phyloP scores from a whole-genome alignment of 2,113 vertebrate species.

The Labeo rohita region DNA sequence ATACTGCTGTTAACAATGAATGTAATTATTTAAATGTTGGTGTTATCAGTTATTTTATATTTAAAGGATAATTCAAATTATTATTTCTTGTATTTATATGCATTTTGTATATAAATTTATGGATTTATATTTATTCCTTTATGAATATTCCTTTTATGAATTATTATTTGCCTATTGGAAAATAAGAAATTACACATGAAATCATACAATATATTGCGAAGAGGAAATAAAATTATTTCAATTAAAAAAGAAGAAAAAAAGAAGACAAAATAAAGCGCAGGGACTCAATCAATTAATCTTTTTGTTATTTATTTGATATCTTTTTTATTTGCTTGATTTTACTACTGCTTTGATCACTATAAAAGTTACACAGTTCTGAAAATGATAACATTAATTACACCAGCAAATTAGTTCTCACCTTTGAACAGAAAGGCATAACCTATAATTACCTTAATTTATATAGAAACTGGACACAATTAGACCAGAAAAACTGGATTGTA shows the following conservation, averaged over 20 bases:
- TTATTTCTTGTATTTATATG: neutral
- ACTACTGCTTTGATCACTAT: neutral
- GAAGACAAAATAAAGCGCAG: neutral
- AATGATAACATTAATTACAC: neutral
- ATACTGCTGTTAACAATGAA: neutral
- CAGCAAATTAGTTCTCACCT: constrained; percentile 4
- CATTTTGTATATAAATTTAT: no score
- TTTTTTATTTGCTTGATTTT: neutral
- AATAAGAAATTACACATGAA: neutral
- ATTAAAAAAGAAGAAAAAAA: neutral
- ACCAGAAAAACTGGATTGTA: neutral
- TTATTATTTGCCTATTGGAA: neutral
- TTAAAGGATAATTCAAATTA: neutral
- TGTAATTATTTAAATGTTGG: neutral
- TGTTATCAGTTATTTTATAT: neutral
- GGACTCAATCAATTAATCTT: neutral
- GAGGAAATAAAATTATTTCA: neutral
- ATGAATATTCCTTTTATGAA: no score
- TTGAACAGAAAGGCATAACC: neutral
- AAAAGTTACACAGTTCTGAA: neutral
- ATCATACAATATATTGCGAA: neutral
- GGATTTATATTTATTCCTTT: no score
- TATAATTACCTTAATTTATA: neutral
- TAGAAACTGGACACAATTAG: neutral
- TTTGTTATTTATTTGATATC: neutral